phyloP scores from a whole-genome alignment of 1,140 invertebrate genomes.

The Drosophila hydei region DNA sequence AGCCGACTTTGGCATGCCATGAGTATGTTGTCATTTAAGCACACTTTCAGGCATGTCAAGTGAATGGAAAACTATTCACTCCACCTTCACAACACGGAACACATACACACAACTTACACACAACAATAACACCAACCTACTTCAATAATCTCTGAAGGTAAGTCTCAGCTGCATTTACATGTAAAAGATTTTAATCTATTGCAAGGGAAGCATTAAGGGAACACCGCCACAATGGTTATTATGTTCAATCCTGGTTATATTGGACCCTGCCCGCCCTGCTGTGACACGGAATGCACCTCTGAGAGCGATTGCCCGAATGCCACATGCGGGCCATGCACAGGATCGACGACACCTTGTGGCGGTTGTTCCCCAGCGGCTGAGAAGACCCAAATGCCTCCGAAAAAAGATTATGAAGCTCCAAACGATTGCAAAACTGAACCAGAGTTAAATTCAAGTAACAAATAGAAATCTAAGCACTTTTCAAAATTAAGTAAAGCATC shows the following conservation, averaged over 20 bases:
- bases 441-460: not conserved
- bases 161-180: not conserved
- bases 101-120: constrained; percentile 4
- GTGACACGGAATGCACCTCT: constrained; percentile 52
- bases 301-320: constrained; percentile 36
- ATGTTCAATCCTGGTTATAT: constrained; percentile 71
- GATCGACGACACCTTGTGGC: constrained; percentile 23
- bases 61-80: constrained; percentile 19
- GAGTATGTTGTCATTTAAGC: constrained; percentile 15
- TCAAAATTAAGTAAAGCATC: too few species aligned
- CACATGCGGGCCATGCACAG: constrained; percentile 53
- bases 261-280: constrained; percentile 63
- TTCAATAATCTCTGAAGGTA: constrained; percentile 7
- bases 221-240: constrained; percentile 39
- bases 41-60: not conserved
- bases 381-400: not conserved
- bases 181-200: not conserved
- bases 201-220: not conserved
- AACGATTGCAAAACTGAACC: not conserved
- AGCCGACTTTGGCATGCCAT: not conserved
- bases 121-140: constrained; percentile 38
- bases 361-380: constrained; percentile 32
- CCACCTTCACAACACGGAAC: constrained; percentile 10
- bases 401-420: constrained; percentile 2
- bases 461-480: not conserved